Conservation (phyloP, 2,113 vertebrate genomes). For the Manacus vitellinus region DNA sequence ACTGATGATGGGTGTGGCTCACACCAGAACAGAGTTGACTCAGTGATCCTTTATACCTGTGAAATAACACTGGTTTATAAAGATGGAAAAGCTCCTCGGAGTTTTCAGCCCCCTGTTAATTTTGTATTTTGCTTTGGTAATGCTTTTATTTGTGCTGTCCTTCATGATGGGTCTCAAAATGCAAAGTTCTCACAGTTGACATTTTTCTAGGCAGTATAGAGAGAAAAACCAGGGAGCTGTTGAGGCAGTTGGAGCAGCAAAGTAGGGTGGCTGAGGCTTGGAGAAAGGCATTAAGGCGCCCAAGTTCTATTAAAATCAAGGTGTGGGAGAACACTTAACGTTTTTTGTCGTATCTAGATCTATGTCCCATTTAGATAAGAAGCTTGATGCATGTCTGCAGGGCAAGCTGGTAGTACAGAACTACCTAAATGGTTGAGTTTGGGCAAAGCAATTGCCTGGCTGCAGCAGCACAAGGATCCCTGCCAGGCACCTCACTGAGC, state of each 20-base stretch:
- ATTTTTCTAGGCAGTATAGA: not conserved
- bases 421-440: accelerated
- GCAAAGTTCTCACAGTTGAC: not conserved
- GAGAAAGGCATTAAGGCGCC: not conserved
- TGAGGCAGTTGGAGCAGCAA: not conserved
- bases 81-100: not conserved
- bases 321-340: not conserved
- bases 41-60: not conserved
- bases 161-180: not conserved
- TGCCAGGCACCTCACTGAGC: not conserved
- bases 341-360: not conserved
- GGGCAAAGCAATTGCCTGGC: not conserved
- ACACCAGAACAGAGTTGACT: not conserved
- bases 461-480: accelerated
- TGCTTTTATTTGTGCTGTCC: not conserved
- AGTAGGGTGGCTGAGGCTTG: not conserved
- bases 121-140: not conserved
- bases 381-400: not conserved
- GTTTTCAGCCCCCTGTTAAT: not conserved
- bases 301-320: not conserved
- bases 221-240: not conserved
- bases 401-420: not conserved
- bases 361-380: not conserved
- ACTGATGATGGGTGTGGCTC: not conserved
- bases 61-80: not conserved